A percentile compares a stretch with the other conserved stretches of the same genome.
Evolutionary conservation across 2,797 vertebrate genomes (phyloP).

Genomic region (Chelonia mydas): DNA sequence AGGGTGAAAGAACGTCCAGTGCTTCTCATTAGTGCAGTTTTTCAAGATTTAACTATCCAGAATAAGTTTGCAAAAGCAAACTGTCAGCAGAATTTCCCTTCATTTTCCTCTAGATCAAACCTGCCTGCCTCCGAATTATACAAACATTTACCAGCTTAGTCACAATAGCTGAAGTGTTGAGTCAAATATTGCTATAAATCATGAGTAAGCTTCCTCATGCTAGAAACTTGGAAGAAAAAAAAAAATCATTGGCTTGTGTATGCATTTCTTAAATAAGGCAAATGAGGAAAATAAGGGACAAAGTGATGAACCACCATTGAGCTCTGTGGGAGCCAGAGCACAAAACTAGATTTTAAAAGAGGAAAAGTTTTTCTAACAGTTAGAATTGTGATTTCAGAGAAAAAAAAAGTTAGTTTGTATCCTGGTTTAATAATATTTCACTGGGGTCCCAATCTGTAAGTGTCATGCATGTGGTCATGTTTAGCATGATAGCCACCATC

Average conservation of each 20-base stretch:
- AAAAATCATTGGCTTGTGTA: fast-evolving
- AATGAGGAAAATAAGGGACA: not conserved
- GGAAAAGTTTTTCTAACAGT: not conserved
- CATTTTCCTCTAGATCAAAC: not conserved
- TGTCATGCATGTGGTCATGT: not conserved
- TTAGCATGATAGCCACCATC: fast-evolving
- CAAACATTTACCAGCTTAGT: fast-evolving
- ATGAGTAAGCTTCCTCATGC: not conserved
- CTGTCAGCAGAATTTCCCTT: not conserved
- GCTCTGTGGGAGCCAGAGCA: not conserved
- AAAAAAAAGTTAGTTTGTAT: not conserved
- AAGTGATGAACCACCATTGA: fast-evolving
- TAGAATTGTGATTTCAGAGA: not conserved
- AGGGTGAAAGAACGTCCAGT: not conserved
- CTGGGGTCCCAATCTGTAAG: not conserved
- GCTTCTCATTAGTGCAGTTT: not conserved
- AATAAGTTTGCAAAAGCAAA: not conserved
- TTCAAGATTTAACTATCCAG: not conserved
- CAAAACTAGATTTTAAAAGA: not conserved
- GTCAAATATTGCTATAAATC: not conserved
- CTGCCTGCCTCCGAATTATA: not conserved
- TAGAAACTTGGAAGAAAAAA: not conserved
- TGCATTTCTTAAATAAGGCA: not conserved
- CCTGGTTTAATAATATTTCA: not conserved
- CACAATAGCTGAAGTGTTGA: not conserved